phyloP scores from a whole-genome alignment of 2,113 vertebrate species.

The Melanostigma gelatinosum region DNA sequence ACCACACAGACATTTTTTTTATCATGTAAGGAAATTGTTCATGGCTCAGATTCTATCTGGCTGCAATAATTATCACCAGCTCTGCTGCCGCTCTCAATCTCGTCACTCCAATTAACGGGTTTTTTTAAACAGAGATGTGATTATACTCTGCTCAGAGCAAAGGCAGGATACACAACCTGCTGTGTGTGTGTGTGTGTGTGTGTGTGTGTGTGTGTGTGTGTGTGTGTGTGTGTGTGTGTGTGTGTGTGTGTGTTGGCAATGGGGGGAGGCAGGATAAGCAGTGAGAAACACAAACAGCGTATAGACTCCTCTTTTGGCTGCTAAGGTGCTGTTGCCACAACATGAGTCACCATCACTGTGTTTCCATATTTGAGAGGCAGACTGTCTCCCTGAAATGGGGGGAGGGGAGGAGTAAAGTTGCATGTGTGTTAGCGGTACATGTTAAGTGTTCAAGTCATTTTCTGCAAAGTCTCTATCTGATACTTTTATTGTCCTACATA shows the following conservation, averaged over 20 bases:
- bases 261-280: conserved; percentile 6
- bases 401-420: background rate
- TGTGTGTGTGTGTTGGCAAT: background rate
- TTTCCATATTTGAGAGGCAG: conserved; percentile 43
- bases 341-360: conserved; percentile 69
- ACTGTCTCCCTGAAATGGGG: background rate
- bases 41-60: conserved; percentile 1
- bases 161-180: conserved; percentile 28
- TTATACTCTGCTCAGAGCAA: conserved; percentile 36
- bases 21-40: background rate
- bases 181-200: conserved; percentile 25
- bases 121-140: conserved; percentile 35
- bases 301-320: conserved; percentile 62
- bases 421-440: background rate
- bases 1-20: background rate
- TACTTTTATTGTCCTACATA: background rate
- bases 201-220: conserved; percentile 38
- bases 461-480: background rate
- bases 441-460: background rate
- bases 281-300: conserved; percentile 52
- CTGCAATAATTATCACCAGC: conserved; percentile 47
- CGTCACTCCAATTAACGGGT: conserved; percentile 54
- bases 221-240: conserved; percentile 11
- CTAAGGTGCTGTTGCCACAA: conserved; percentile 54
- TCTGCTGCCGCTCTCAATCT: conserved; percentile 37